Conservation (phyloP, 2,113 vertebrate genomes). For the Sorex araneus region DNA sequence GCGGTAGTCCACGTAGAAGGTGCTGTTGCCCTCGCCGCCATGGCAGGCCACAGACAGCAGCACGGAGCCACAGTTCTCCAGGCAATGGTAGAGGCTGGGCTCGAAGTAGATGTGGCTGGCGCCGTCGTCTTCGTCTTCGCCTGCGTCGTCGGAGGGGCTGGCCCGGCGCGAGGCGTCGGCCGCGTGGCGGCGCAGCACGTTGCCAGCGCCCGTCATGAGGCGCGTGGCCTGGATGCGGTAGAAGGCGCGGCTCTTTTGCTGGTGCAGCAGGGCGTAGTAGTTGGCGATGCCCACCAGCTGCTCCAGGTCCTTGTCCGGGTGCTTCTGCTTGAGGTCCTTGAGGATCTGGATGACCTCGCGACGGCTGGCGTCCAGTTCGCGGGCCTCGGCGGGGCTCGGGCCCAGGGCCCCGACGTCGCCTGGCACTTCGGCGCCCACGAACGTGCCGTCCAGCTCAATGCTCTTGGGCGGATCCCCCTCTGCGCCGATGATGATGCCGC, state of each 20-base stretch:
- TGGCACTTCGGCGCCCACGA: constrained; percentile 81
- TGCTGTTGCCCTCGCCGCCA: constrained; percentile 92
- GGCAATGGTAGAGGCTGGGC: constrained; percentile 94
- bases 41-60: constrained; percentile 92
- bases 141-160: background rate
- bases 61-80: constrained; percentile 97
- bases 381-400: constrained; percentile 89
- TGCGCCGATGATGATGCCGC: constrained; percentile 96
- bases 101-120: constrained; percentile 96
- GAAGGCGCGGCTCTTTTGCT: constrained; percentile 98
- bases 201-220: constrained; percentile 97
- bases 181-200: constrained; percentile 95
- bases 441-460: constrained; percentile 92
- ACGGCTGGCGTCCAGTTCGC: constrained; percentile 95
- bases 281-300: constrained; percentile 97
- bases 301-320: constrained; percentile 96
- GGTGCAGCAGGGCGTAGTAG: constrained; percentile 95
- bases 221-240: constrained; percentile 98
- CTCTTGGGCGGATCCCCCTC: constrained; percentile 94
- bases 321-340: constrained; percentile 97
- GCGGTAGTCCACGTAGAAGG: constrained; percentile 98
- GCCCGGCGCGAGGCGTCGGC: constrained; percentile 91
- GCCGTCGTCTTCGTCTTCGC: constrained; percentile 83
- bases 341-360: constrained; percentile 98
- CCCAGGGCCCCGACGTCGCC: constrained; percentile 77